phyloP scores from a whole-genome alignment of 2,113 vertebrate species.

The Xenopus borealis region DNA sequence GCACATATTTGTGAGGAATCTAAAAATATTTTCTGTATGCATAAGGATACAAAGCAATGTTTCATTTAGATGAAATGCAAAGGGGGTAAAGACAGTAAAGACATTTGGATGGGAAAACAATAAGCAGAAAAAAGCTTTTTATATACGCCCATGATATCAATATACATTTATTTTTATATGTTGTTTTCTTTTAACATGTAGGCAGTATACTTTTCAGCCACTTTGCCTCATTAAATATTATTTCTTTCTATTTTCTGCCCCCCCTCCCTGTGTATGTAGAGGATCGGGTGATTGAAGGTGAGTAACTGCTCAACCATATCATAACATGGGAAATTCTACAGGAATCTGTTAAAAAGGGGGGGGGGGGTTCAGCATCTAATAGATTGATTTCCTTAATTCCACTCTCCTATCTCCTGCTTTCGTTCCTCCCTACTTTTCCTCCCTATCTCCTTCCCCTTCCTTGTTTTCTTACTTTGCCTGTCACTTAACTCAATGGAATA shows the following conservation, averaged over 20 bases:
- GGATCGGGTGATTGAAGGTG: constrained; percentile 45
- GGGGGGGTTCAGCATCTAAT: not conserved
- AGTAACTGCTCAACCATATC: constrained; percentile 30
- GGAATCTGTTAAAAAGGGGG: constrained; percentile 13
- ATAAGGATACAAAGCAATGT: too few species aligned
- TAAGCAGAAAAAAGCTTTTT: too few species aligned
- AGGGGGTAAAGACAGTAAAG: too few species aligned
- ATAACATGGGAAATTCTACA: not conserved
- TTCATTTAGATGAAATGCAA: too few species aligned
- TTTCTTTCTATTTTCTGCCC: not conserved
- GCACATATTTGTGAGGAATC: too few species aligned
- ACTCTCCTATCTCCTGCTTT: not conserved
- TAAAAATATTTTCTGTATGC: too few species aligned
- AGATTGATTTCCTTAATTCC: not conserved
- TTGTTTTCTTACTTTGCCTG: constrained; percentile 22
- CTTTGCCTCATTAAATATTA: constrained; percentile 8
- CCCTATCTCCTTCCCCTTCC: not conserved
- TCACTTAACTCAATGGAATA: constrained; percentile 34
- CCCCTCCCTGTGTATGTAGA: constrained; percentile 10
- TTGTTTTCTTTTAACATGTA: too few species aligned
- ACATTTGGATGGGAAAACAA: too few species aligned
- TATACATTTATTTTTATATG: too few species aligned
- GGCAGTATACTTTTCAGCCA: too few species aligned
- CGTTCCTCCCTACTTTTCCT: not conserved
- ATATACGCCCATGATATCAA: too few species aligned